Conservation (phyloP, 2,797 vertebrate genomes). For the Tinamus major region DNA sequence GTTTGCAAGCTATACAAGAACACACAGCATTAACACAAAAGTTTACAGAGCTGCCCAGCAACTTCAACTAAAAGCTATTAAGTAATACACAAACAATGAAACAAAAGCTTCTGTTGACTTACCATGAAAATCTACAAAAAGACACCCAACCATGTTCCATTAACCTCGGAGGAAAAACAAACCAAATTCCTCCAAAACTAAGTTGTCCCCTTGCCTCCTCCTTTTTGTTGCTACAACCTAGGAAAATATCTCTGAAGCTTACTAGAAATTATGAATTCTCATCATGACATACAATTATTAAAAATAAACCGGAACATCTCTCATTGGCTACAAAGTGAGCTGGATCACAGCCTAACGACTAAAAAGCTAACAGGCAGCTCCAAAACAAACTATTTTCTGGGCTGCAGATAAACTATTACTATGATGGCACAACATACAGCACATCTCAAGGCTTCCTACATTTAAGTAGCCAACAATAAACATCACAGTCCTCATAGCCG, state of each 20-base stretch:
- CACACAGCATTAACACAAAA: not conserved
- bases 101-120: not conserved
- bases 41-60: not conserved
- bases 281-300: not conserved
- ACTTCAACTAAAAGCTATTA: not conserved
- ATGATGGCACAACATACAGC: slow-evolving; percentile 15
- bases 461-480: not conserved
- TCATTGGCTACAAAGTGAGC: rapidly evolving
- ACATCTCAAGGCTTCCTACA: not conserved
- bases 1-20: slow-evolving; percentile 35
- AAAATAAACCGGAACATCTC: not conserved
- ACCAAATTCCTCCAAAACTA: not conserved
- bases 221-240: not conserved
- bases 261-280: not conserved
- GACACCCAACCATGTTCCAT: not conserved
- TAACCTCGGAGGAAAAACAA: not conserved
- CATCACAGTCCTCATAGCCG: not conserved
- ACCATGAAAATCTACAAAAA: not conserved
- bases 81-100: not conserved
- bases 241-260: not conserved
- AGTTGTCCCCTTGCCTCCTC: not conserved
- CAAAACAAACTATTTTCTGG: not conserved
- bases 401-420: not conserved
- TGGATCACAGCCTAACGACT: rapidly evolving
- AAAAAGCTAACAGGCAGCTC: not conserved